These are phyloP conservation scores for Acanthosepion pharaonis DNA, from an alignment of 2,888 invertebrate genomes.

Conservation along the genomic window DNA sequence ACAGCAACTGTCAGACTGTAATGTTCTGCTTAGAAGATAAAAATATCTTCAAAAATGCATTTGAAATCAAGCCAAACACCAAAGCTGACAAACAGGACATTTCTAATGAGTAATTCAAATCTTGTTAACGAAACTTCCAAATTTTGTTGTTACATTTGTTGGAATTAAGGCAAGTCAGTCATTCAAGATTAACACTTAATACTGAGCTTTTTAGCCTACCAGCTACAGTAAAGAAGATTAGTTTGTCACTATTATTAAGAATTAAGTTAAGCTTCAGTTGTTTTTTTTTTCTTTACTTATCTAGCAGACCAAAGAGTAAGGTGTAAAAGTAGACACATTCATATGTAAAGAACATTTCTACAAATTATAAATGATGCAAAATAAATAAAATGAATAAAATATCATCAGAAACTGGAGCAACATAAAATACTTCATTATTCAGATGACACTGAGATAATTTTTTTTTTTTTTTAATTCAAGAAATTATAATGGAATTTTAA, in stretches of 20 bases:
- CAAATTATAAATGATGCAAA: neutral
- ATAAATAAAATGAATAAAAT: neutral
- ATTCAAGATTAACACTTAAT: neutral
- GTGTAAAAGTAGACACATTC: no score
- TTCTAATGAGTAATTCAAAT: neutral
- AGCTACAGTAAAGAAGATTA: neutral
- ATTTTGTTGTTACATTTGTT: neutral
- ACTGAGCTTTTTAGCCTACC: neutral
- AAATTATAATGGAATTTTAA: neutral
- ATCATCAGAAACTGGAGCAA: neutral
- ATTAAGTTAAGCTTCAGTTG: slow-evolving; percentile 8
- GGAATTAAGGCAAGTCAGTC: slow-evolving; percentile 5
- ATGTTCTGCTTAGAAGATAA: neutral
- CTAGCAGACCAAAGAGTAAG: no score
- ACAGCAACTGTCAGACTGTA: no score
- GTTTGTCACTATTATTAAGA: neutral
- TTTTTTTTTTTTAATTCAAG: no score
- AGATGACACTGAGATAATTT: no score
- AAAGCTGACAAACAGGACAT: neutral
- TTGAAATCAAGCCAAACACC: neutral
- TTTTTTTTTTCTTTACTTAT: no score
- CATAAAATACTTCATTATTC: neutral
- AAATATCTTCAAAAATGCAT: neutral
- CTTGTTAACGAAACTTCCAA: neutral
- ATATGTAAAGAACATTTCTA: no score